Evolutionary conservation across 2,113 vertebrate genomes (phyloP), one percentile per base, ranked within the genome.

Genomic region (Chaenogobius annularis): DNA sequence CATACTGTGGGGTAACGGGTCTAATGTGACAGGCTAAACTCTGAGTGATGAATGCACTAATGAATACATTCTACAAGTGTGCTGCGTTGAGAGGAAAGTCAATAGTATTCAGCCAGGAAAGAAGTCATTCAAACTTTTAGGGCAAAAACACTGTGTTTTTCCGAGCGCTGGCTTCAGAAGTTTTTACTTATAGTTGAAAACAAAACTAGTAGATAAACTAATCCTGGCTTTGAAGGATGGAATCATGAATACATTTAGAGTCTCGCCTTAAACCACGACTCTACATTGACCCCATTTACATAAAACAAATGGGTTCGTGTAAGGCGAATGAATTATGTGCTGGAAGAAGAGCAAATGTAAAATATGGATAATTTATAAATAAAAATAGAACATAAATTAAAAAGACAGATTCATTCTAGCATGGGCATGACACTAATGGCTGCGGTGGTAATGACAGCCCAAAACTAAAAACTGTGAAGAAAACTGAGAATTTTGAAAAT

Each of bases 11-110:
- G n/a, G 69, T 23, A 66, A 56, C 64, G 23, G 69, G 69, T 75
- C 58, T 63, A 40, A 85, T 91, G 92, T 85, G 89, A 85, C 74
- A 37, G 50, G 76, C 75, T 59, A 63, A 65, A 56, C n/a, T 61
- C 68, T 75, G 67, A 87, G 68, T 82, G 73, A 85, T 68, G 78
- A 81, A 85, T 82, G n/a, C 59, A 12, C 82, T 91, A 90, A 89
- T 89, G 84, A 85, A 80, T 72, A 63, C 68, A 47, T 58, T 76
- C 66, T 67, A 73, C 69, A 54, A 64, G 72, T 40, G 69, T 13
- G 63, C 58, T 71, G 83, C 11, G 44, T 54, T 7, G 26, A 23
- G 35, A 70, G 70, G 50, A 74, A 84, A 83, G 74, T 87, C 81
- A 81, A 83, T 85, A 78, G 1, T 66, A 68, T 70, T 80, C 65